phyloP scores from a whole-genome alignment of 2,113 vertebrate species.

The Cygnus buccinator region DNA sequence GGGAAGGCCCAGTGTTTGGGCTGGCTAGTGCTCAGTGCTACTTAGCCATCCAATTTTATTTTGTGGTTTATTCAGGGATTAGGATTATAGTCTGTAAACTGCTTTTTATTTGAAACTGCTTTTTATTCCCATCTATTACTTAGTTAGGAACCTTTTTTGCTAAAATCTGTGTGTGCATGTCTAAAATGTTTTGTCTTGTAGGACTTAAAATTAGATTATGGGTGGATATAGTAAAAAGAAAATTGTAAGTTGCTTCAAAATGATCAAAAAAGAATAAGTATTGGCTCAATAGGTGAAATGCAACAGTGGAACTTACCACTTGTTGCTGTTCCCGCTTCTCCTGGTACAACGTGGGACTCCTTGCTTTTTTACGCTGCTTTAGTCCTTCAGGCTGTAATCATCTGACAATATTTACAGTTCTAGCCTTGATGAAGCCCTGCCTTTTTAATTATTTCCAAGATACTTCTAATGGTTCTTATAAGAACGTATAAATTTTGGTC shows the following conservation, averaged over 20 bases:
- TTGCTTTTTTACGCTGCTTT: not conserved
- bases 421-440: not conserved
- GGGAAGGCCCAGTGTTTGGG: not conserved
- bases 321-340: not conserved
- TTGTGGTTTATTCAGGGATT: not conserved
- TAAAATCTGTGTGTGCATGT: not conserved
- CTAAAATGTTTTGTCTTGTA: not conserved
- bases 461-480: not conserved
- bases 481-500: not conserved
- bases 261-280: not conserved
- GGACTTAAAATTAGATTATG: not conserved
- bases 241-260: not conserved
- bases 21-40: not conserved
- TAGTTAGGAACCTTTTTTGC: not conserved
- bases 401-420: not conserved
- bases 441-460: not conserved
- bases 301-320: not conserved
- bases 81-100: not conserved
- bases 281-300: not conserved
- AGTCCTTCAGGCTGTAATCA: not conserved
- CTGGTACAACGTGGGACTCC: not conserved
- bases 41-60: not conserved
- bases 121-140: not conserved
- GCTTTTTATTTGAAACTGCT: not conserved
- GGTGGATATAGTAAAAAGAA: not conserved